Base-by-base conservation (phyloP, 2,113 vertebrate species). In the Mionectes macconnelli region DNA sequence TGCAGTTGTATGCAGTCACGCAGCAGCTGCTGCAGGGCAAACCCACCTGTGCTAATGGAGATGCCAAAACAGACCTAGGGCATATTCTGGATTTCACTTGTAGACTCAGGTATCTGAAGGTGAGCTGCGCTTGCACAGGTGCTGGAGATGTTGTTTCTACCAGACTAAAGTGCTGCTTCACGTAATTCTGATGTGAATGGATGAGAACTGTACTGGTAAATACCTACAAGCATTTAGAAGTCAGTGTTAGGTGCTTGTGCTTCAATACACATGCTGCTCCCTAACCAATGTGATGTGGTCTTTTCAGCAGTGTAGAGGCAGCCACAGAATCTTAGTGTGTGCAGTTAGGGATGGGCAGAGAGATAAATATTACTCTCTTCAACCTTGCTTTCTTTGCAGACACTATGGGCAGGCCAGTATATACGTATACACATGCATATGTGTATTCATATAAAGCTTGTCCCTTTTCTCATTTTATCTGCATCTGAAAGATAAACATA, bases 51-150 rank as follows among this genome's bases (percentile, higher is more conserved):
- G 98, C 98, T 87, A 99, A 98, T 8, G 99, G 99, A 85, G 99
- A 99, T 56, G 98, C 99, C 97, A 99, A 98, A 96, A 99, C 99
- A 14, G 99, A 99, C 97, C 98, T 99, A 7, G 99, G 99, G 25
- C 99, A 99, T 96, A 99, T 99, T 94, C 98, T 99, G 67, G 99
- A 99, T 97, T 99, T 99, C 97, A 99, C 99, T 67, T 99, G 99
- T 96, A 97, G 99, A 64, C 99, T 99, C 78, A 99, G 98, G 89
- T 99, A 99, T 97, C 98, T 99, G 66, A 99, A 99, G 99, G 99
- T 99, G 98, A 97, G 94, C n/a, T 84, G 5, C 59, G 8, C 18
- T 49, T 53, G 72, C 45, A 28, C 20, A 63, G 21, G 23, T n/a
- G 33, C 19, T 56, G 39, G 35, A 72, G 25, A 12, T 22, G 21